Evolutionary conservation across 2,113 vertebrate genomes (phyloP), one percentile per base, ranked within the genome.

Genomic region (Polypterus bichir): DNA sequence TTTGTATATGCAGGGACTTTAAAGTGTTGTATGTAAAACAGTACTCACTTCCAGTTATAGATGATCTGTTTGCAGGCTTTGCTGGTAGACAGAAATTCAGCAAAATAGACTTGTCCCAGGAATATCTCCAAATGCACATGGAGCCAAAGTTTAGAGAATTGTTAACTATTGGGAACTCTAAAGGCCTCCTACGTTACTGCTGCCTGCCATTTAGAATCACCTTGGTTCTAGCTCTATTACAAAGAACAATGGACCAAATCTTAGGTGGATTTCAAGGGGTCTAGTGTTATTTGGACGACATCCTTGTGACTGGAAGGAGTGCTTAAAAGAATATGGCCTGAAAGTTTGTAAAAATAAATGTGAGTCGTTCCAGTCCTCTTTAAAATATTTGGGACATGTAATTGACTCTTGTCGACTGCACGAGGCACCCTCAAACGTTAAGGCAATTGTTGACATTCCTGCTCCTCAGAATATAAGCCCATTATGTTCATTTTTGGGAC

Each of bases 271-370:
- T 27, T 27, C 27, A 27, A 27, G 27, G 27, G 27, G 27, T 27
- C 27, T 27, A 27, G 27, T 27, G 27, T 27, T 27, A 27, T 27
- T 27, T 27, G 27, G 27, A 27, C 27, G 27, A 27, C 27, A 27
- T 27, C 27, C 27, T 27, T 27, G 27, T 2, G 27, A 27, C 27
- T 27, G 2, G 27, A 27, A 27, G 27, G 27, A 60, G 51, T 7
- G 59, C 49, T 48, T 62, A 6, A 54, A 68, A 49, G 59, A 68
- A 2, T 65, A 62, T 3, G 49, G 61, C 3, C 52, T 67, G 7
- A 9, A 61, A 46, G 65, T 67, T 27, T 54, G 48, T 3, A 59
- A 66, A 11, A 56, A 59, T 7, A 63, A 66, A 47, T 66, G 55
- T 59, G 61, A 66, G 5, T 66, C 60, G 7, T 61, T 65, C 47